These are phyloP conservation scores for Drosophila tropicalis DNA, from an alignment of 1,140 invertebrate genomes.

Conservation along the genomic window DNA sequence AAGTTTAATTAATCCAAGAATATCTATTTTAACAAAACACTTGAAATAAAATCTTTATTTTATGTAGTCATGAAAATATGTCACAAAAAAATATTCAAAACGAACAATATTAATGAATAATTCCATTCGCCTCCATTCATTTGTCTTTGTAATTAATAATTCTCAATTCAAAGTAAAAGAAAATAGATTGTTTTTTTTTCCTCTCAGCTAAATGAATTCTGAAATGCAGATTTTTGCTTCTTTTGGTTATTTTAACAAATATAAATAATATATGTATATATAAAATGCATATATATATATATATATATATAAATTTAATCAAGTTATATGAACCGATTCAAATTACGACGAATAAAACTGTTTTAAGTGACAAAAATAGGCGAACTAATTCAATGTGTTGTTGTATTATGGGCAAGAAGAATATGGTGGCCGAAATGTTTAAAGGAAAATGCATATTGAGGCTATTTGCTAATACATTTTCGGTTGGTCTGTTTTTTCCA, in stretches of 20 bases:
- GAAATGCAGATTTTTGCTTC: not conserved
- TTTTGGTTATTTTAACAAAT: not conserved
- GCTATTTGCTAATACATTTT: too few species aligned
- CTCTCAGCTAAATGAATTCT: not conserved
- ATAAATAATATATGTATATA: not conserved
- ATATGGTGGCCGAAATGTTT: not conserved
- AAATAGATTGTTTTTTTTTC: not conserved
- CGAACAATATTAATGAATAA: not conserved
- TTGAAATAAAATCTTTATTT: not conserved
- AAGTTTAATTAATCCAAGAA: not conserved
- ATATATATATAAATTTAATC: not conserved
- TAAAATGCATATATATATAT: not conserved
- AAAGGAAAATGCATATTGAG: too few species aligned
- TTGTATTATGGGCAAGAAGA: not conserved
- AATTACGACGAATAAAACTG: conserved; percentile 4
- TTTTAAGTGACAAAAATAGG: not conserved
- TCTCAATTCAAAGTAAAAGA: too few species aligned
- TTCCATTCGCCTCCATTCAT: not conserved
- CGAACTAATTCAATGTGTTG: not conserved
- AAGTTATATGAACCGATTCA: not conserved
- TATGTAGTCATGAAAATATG: not conserved
- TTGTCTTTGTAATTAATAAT: too few species aligned
- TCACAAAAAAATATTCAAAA: not conserved
- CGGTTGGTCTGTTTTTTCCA: too few species aligned
- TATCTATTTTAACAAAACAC: not conserved